Evolutionary conservation across 2,797 vertebrate genomes (phyloP).

Genomic region (Enteromius paludinosus): DNA sequence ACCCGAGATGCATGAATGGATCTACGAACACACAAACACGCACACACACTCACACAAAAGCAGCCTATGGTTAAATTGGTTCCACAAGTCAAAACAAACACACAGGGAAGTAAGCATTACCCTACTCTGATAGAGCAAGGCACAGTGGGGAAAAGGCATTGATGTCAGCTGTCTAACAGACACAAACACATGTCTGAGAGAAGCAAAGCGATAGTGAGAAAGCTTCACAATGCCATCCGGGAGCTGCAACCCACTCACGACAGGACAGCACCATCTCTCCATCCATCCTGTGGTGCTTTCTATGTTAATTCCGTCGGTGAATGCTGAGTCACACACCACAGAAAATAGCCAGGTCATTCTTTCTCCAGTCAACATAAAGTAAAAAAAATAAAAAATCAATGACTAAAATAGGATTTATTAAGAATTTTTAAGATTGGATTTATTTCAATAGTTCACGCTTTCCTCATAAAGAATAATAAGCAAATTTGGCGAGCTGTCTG

Average conservation of each 20-base stretch:
- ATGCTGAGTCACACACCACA: not conserved
- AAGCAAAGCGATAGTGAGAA: not conserved
- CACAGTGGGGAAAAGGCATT: not conserved
- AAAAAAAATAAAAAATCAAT: not conserved
- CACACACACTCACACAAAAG: not conserved
- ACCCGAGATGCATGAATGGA: not conserved
- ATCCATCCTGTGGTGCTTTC: not conserved
- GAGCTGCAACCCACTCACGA: not conserved
- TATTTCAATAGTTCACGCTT: not conserved
- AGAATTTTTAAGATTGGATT: not conserved
- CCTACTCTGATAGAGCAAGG: not conserved
- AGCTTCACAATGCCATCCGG: not conserved
- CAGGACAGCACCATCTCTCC: not conserved
- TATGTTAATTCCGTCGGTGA: not conserved
- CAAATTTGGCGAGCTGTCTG: no score
- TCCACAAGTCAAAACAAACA: slow-evolving; percentile 9
- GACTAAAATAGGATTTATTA: not conserved
- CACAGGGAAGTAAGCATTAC: not conserved
- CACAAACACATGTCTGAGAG: not conserved
- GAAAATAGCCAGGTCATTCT: not conserved
- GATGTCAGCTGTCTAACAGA: not conserved
- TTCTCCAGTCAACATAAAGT: not conserved
- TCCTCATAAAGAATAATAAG: no score
- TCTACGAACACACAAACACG: not conserved
- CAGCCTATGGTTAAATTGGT: not conserved